Percentiles rank a stretch among this genome's conserved stretches.
These are phyloP conservation scores for Plebejus melissa DNA, from an alignment of 2,888 invertebrate species.

Conservation along the genomic window DNA sequence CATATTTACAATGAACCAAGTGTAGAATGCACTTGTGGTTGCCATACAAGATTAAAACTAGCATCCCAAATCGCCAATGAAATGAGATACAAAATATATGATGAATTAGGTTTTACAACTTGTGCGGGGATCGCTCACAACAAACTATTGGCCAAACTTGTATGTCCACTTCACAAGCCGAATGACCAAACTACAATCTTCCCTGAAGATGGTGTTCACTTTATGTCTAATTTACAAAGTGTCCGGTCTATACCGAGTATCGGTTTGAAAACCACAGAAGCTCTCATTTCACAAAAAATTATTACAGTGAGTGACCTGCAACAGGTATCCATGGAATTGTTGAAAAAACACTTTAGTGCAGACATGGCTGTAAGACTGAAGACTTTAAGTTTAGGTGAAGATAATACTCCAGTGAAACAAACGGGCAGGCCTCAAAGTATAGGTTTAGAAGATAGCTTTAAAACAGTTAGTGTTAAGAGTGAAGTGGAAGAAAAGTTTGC, in stretches of 20 bases:
- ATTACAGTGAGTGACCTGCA: constrained; percentile 84
- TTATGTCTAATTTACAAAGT: constrained; percentile 82
- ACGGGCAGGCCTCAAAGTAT: constrained; percentile 89
- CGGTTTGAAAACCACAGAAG: constrained; percentile 83
- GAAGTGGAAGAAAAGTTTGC: constrained; percentile 87
- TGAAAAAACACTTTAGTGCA: constrained; percentile 82
- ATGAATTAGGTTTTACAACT: constrained; percentile 85
- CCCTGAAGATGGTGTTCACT: constrained; percentile 82
- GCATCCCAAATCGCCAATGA: constrained; percentile 88
- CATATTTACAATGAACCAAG: constrained; percentile 78
- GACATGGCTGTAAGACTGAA: constrained; percentile 84
- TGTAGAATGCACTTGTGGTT: constrained; percentile 86
- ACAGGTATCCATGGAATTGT: constrained; percentile 74
- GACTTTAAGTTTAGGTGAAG: constrained; percentile 86
- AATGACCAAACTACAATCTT: constrained; percentile 89
- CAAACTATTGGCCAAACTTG: constrained; percentile 89
- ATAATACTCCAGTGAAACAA: constrained; percentile 84
- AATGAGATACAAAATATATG: constrained; percentile 83
- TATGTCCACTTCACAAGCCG: constrained; percentile 86
- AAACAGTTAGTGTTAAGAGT: constrained; percentile 83
- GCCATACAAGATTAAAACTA: constrained; percentile 82
- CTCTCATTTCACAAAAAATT: constrained; percentile 82
- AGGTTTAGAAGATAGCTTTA: constrained; percentile 89
- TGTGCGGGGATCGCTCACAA: constrained; percentile 92
- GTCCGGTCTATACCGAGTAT: constrained; percentile 86